Conservation (phyloP, 2,888 invertebrate species). For the Drosophila mercatorum region DNA sequence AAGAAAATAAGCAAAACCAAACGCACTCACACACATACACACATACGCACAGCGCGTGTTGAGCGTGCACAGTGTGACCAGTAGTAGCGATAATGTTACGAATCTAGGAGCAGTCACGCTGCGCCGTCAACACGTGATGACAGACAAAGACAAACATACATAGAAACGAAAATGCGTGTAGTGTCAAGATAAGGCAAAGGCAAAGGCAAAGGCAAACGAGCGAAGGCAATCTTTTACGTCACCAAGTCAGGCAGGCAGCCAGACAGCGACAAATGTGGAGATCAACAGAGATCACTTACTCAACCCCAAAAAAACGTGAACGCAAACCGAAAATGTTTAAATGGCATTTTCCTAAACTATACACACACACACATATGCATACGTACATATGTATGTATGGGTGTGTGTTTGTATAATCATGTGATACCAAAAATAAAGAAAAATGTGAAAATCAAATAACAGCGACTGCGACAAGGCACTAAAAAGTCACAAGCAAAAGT, state of each 20-base stretch:
- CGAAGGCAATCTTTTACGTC: constrained; percentile 74
- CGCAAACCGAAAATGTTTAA: constrained; percentile 64
- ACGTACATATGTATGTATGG: background rate
- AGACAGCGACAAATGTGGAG: constrained; percentile 67
- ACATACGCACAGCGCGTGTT: constrained; percentile 19
- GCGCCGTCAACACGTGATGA: constrained; percentile 65
- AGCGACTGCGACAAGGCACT: constrained; percentile 70
- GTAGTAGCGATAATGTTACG: constrained; percentile 18
- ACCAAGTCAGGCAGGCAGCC: constrained; percentile 27
- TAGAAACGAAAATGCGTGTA: constrained; percentile 1
- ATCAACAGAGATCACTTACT: constrained; percentile 77
- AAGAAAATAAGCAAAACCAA: background rate
- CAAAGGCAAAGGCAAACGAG: constrained; percentile 44
- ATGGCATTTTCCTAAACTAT: constrained; percentile 71
- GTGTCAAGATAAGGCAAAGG: constrained; percentile 54
- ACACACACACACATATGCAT: constrained; percentile 14
- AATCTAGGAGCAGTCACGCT: constrained; percentile 26
- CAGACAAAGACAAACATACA: constrained; percentile 2
- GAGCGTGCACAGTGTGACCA: constrained; percentile 55
- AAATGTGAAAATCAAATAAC: constrained; percentile 82
- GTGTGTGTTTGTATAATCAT: constrained; percentile 70
- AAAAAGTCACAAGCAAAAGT: constrained; percentile 79
- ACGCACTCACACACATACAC: constrained; percentile 3
- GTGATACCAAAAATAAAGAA: constrained; percentile 76
- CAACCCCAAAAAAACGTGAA: constrained; percentile 61